A percentile compares a stretch with the other conserved stretches of the same genome.
Evolutionary conservation across 2,888 invertebrate species (phyloP).

Genomic region (Clanis bilineata): DNA sequence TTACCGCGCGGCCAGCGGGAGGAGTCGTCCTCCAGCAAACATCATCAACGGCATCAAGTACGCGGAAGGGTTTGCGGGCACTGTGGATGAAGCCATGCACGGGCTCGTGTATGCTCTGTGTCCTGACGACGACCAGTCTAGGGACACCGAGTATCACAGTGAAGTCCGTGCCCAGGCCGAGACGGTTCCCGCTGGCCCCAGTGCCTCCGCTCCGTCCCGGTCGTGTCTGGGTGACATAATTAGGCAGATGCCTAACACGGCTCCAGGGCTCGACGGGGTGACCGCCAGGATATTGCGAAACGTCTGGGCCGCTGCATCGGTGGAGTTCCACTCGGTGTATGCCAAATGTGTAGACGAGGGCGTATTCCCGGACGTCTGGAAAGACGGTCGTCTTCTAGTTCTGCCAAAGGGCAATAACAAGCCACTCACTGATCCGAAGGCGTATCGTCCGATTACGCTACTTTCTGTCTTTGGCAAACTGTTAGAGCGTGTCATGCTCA

Average conservation of each 20-base stretch:
- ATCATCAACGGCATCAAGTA: constrained; percentile 23
- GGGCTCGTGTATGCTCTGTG: no score
- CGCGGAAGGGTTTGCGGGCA: constrained; percentile 16
- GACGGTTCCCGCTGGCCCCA: constrained; percentile 25
- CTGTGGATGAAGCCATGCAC: no score
- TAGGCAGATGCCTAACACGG: constrained; percentile 30
- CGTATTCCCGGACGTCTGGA: no score
- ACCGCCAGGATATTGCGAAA: constrained; percentile 27
- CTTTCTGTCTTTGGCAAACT: constrained; percentile 39
- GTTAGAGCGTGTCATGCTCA: constrained; percentile 35
- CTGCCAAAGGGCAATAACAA: no score
- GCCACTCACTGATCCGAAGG: constrained; percentile 33
- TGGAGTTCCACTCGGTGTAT: no score
- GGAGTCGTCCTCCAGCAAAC: constrained; percentile 25
- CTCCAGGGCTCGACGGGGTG: constrained; percentile 36
- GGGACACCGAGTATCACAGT: constrained; percentile 30
- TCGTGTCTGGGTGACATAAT: constrained; percentile 25
- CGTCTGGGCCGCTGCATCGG: no score
- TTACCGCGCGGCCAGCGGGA: constrained; percentile 28
- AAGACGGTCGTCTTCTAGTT: no score
- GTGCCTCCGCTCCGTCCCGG: constrained; percentile 19
- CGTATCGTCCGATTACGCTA: constrained; percentile 39
- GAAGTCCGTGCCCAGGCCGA: constrained; percentile 27
- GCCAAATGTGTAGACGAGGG: no score
- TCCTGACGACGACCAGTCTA: constrained; percentile 32